phyloP scores from a whole-genome alignment of 2,113 vertebrate species.

The Guaruba guarouba region DNA sequence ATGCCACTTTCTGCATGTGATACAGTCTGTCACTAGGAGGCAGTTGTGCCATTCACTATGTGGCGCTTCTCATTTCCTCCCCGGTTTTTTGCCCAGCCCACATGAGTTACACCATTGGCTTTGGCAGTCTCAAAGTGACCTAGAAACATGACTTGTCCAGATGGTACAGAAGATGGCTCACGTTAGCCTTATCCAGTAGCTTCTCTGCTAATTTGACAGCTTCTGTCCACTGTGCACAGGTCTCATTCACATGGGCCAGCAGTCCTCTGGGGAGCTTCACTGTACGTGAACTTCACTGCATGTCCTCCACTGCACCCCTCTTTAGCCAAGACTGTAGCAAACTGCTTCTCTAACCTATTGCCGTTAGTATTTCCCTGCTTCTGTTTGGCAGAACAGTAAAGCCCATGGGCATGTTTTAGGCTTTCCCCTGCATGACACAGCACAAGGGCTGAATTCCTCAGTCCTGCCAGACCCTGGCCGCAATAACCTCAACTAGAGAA shows the following conservation, averaged over 20 bases:
- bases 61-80: background rate
- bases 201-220: background rate
- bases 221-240: background rate
- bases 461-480: background rate
- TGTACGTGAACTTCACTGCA: background rate
- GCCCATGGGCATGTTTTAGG: background rate
- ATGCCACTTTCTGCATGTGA: background rate
- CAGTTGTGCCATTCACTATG: fast-evolving
- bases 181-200: background rate
- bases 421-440: background rate
- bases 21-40: background rate
- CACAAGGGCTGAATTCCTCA: background rate
- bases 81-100: background rate
- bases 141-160: background rate
- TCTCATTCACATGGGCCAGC: background rate
- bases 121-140: background rate
- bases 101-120: background rate
- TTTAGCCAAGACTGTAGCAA: background rate
- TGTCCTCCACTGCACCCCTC: background rate
- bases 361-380: background rate
- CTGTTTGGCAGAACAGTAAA: background rate
- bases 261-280: background rate
- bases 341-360: background rate
- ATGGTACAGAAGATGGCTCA: background rate
- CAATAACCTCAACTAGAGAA: background rate